A percentile compares a stretch with the other conserved stretches of the same genome.
These are phyloP conservation scores for Andrena cerasifolii DNA, from an alignment of 1,140 invertebrate species.

Conservation along the genomic window DNA sequence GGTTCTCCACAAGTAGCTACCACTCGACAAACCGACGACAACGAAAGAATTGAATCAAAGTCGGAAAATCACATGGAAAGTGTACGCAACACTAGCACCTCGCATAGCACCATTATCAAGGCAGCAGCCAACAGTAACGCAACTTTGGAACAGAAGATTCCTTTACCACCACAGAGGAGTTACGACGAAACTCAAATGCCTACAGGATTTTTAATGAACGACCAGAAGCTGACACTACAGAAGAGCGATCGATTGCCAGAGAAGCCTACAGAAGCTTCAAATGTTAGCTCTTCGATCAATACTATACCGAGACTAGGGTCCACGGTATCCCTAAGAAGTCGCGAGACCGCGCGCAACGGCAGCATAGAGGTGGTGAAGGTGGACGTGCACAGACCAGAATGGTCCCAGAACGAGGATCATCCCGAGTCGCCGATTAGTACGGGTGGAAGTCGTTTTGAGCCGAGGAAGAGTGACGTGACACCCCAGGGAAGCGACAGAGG, in stretches of 20 bases:
- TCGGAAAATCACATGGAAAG: not conserved
- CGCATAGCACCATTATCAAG: not conserved
- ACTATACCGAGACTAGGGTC: not conserved
- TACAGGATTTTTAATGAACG: not conserved
- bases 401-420: not conserved
- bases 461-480: not conserved
- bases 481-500: not conserved
- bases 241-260: too few relatives aligned
- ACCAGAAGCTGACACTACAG: not conserved
- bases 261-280: too few relatives aligned
- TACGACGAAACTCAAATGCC: not conserved
- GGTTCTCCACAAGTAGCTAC: not conserved
- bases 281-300: too few relatives aligned
- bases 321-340: accelerated
- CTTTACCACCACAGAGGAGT: too few relatives aligned
- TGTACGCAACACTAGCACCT: too few relatives aligned
- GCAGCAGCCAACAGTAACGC: too few relatives aligned
- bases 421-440: not conserved
- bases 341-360: too few relatives aligned
- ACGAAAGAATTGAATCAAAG: not conserved
- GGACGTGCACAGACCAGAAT: not conserved
- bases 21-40: not conserved
- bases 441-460: not conserved
- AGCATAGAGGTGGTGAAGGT: not conserved
- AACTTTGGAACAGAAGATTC: not conserved